Conservation (phyloP, 2,797 vertebrate species). For the Heliangelus exortis region DNA sequence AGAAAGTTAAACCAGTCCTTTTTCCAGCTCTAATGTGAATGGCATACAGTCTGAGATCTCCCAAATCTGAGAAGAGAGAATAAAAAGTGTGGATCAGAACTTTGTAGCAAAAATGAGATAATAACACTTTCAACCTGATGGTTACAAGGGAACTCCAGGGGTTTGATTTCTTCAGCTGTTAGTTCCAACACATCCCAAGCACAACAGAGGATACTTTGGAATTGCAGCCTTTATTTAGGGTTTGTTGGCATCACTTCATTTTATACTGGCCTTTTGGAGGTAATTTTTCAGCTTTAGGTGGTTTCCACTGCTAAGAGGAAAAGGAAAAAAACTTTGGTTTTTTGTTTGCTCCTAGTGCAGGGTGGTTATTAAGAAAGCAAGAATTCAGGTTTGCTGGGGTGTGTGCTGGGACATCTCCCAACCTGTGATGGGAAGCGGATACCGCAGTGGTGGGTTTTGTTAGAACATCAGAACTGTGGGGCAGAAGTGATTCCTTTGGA, state of each 20-base stretch:
- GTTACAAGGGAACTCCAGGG: background rate
- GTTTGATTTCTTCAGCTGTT: constrained; percentile 48
- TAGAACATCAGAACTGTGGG: background rate
- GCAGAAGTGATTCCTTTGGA: background rate
- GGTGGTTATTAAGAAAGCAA: background rate
- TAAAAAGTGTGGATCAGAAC: background rate
- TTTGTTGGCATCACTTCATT: constrained; percentile 21
- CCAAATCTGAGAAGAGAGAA: background rate
- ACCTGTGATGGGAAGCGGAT: background rate
- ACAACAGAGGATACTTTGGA: background rate
- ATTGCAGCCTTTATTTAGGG: constrained; percentile 23
- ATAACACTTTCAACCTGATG: constrained; percentile 29
- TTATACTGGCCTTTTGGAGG: constrained; percentile 24
- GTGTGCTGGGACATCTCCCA: background rate
- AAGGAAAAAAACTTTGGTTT: background rate
- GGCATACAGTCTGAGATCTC: background rate
- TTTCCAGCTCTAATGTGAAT: background rate
- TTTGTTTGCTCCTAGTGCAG: background rate
- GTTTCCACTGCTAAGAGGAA: background rate
- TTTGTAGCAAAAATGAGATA: constrained; percentile 11
- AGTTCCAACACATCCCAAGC: background rate
- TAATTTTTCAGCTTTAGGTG: constrained; percentile 18
- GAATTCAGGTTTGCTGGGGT: background rate
- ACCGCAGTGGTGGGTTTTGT: background rate
- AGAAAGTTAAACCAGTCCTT: constrained; percentile 23